Conservation (phyloP, 2,888 invertebrate species). For the Sarcophaga caerulescens region DNA sequence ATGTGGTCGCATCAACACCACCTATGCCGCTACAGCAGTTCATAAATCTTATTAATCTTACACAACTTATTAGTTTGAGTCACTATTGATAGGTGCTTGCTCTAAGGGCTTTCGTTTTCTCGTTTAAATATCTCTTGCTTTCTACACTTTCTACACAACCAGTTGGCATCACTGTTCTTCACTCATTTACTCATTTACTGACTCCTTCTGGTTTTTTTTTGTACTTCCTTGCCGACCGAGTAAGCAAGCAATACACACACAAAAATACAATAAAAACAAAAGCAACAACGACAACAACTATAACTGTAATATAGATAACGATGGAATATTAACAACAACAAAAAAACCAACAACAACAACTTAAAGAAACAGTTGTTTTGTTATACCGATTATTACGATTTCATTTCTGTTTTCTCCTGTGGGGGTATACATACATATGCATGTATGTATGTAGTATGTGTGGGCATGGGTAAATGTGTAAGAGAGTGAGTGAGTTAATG, state of each 20-base stretch:
- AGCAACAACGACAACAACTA: background rate
- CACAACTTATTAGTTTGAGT: too few species aligned
- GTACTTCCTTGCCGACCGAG: slow-evolving; percentile 14
- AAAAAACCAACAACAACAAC: background rate
- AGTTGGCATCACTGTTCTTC: slow-evolving; percentile 44
- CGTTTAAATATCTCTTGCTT: background rate
- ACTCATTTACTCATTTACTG: slow-evolving; percentile 45
- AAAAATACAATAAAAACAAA: background rate
- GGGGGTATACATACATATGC: too few species aligned
- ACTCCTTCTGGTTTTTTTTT: background rate
- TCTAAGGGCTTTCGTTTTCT: too few species aligned
- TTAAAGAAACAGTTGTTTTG: slow-evolving; percentile 42
- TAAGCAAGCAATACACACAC: slow-evolving; percentile 47
- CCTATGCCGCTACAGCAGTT: too few species aligned
- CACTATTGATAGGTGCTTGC: too few species aligned
- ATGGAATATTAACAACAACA: too few species aligned
- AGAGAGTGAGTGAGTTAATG: background rate
- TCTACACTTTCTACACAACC: background rate
- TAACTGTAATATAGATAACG: background rate
- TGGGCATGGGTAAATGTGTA: too few species aligned
- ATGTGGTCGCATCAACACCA: too few species aligned
- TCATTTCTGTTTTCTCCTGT: slow-evolving; percentile 8
- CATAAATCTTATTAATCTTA: too few species aligned
- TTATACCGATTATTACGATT: slow-evolving; percentile 56
- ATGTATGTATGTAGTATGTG: background rate